Conservation (phyloP, 2,888 invertebrate genomes). For the Epirrita christyi region DNA sequence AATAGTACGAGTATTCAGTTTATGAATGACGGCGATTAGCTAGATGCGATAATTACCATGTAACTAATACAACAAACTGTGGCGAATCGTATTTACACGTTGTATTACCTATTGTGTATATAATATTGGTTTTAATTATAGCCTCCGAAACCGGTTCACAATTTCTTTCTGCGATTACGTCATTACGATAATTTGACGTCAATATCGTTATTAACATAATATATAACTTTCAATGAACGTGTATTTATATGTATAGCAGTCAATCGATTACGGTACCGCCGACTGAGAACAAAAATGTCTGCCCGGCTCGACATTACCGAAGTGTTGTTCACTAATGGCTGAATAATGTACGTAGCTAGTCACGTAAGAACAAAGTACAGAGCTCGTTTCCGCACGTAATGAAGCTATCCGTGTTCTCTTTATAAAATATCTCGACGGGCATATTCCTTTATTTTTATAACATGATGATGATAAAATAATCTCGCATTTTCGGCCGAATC, state of each 20-base stretch:
- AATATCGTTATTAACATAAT: slow-evolving; percentile 18
- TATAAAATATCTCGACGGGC: slow-evolving; percentile 42
- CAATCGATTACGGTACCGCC: slow-evolving; percentile 40
- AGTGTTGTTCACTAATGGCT: slow-evolving; percentile 61
- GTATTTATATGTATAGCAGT: slow-evolving; percentile 28
- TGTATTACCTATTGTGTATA: slow-evolving; percentile 10
- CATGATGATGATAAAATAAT: slow-evolving; percentile 41
- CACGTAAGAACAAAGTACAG: slow-evolving; percentile 63
- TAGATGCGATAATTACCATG: slow-evolving; percentile 27
- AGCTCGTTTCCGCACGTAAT: slow-evolving; percentile 56
- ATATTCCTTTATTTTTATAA: slow-evolving; percentile 48
- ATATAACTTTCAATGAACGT: slow-evolving; percentile 17
- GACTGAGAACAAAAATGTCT: slow-evolving; percentile 45
- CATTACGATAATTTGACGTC: slow-evolving; percentile 29
- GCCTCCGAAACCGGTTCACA: slow-evolving; percentile 28
- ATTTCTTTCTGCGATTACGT: slow-evolving; percentile 22
- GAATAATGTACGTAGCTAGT: slow-evolving; percentile 66
- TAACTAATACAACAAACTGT: slow-evolving; percentile 31
- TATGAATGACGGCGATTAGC: slow-evolving; percentile 30
- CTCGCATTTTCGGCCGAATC: slow-evolving; percentile 35
- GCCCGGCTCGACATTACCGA: slow-evolving; percentile 45
- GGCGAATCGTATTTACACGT: slow-evolving; percentile 38
- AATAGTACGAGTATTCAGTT: slow-evolving; percentile 18
- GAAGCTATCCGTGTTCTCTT: slow-evolving; percentile 49
- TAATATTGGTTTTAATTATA: slow-evolving; percentile 21